These are phyloP conservation scores for Marronus borbonicus DNA, from an alignment of 2,888 invertebrate genomes.

Conservation along the genomic window DNA sequence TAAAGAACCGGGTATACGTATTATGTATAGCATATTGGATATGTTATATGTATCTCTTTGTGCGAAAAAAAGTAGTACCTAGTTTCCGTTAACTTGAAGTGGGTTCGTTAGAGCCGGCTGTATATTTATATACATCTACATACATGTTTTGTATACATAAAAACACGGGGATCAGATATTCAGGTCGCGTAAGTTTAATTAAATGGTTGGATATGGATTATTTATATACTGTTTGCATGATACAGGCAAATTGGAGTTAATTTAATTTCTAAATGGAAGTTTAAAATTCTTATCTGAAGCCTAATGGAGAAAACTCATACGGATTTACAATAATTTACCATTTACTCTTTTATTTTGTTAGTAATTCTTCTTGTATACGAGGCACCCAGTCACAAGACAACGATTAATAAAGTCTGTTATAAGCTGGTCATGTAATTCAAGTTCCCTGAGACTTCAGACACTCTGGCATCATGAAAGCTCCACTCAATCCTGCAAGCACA, in stretches of 20 bases:
- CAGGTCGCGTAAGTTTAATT: slow-evolving; percentile 19
- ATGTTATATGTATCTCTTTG: slow-evolving; percentile 1
- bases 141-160: not conserved
- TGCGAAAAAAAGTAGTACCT: slow-evolving; percentile 30
- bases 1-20: not conserved
- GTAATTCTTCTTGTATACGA: too few species aligned
- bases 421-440: too few species aligned
- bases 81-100: slow-evolving; percentile 31
- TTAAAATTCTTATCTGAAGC: too few species aligned
- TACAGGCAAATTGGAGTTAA: not conserved
- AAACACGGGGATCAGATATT: slow-evolving; percentile 1
- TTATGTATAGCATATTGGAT: not conserved
- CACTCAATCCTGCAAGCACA: too few species aligned
- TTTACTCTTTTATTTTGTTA: too few species aligned
- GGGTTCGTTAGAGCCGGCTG: slow-evolving; percentile 26
- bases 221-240: not conserved
- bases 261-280: too few species aligned
- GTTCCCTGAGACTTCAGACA: too few species aligned
- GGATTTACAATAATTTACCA: too few species aligned
- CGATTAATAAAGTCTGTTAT: too few species aligned
- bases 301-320: too few species aligned
- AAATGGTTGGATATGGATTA: slow-evolving; percentile 5
- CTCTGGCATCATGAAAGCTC: too few species aligned
- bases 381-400: too few species aligned
- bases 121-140: not conserved